Evolutionary conservation across 1,140 invertebrate genomes (phyloP).

Genomic region (Pseudomyrmex cubaensis): DNA sequence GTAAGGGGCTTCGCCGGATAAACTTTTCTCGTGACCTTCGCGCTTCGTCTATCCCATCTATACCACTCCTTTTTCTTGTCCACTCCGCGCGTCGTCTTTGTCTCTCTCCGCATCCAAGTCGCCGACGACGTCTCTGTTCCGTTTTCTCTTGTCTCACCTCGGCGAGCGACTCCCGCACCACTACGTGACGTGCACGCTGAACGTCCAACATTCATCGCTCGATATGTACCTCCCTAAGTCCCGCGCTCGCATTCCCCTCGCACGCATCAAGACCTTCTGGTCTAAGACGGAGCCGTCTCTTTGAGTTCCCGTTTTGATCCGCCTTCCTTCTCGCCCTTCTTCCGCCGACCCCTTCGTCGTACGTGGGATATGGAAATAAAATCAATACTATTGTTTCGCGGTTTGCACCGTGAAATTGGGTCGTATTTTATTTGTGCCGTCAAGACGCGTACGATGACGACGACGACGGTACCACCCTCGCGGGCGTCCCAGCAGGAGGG

Average conservation of each 20-base stretch:
- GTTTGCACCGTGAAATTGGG: constrained; percentile 80
- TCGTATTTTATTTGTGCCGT: constrained; percentile 79
- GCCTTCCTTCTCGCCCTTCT: not conserved
- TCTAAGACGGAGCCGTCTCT: constrained; percentile 57
- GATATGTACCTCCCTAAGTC: constrained; percentile 81
- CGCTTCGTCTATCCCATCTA: constrained; percentile 14
- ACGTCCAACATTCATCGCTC: constrained; percentile 84
- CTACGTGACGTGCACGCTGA: constrained; percentile 84
- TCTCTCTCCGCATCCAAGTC: not conserved
- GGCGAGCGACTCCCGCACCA: constrained; percentile 68
- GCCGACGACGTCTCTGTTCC: constrained; percentile 69
- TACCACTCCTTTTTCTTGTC: constrained; percentile 56
- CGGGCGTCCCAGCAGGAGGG: not conserved
- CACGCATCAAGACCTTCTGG: constrained; percentile 36
- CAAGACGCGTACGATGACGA: constrained; percentile 52
- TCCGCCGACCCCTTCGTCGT: constrained; percentile 11
- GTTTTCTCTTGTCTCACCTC: constrained; percentile 66
- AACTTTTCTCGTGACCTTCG: constrained; percentile 34
- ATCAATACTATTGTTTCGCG: constrained; percentile 85
- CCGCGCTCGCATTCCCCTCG: constrained; percentile 59
- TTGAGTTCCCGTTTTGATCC: constrained; percentile 2
- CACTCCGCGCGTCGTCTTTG: constrained; percentile 40
- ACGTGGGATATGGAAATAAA: constrained; percentile 83
- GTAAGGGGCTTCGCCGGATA: constrained; percentile 48
- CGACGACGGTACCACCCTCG: constrained; percentile 28